phyloP scores from a whole-genome alignment of 2,888 invertebrate genomes.

The Graphium colonna region DNA sequence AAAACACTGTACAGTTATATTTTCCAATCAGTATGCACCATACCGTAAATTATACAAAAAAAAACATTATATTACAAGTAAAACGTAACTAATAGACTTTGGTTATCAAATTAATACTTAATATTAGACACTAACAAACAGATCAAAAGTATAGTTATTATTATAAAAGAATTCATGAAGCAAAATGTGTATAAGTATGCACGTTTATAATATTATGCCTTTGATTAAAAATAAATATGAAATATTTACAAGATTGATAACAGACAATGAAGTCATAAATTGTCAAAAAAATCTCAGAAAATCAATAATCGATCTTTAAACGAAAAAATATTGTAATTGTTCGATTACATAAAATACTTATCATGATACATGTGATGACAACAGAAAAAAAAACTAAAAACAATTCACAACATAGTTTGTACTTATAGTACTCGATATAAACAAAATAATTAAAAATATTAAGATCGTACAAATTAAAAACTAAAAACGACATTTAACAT shows the following conservation, averaged over 20 bases:
- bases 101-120: conserved; percentile 26
- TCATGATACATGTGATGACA: conserved; percentile 4
- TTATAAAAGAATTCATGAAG: background rate
- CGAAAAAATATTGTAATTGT: conserved; percentile 3
- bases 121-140: conserved; percentile 11
- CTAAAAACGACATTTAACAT: conserved; percentile 7
- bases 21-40: background rate
- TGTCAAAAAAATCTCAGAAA: background rate
- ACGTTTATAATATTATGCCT: conserved; percentile 2
- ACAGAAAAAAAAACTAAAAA: conserved; percentile 8
- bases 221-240: background rate
- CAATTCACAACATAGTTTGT: conserved; percentile 30
- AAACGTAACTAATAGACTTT: conserved; percentile 24
- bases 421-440: conserved; percentile 39
- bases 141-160: conserved; percentile 6
- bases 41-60: conserved; percentile 10
- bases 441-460: background rate
- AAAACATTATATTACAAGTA: conserved; percentile 14
- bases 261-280: background rate
- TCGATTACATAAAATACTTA: conserved; percentile 1
- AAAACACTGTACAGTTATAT: background rate
- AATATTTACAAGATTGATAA: background rate
- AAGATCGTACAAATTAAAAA: background rate
- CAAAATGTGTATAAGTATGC: conserved; percentile 1
- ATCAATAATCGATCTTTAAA: background rate